Conservation (phyloP, 2,888 invertebrate species). For the Muscina levida region DNA sequence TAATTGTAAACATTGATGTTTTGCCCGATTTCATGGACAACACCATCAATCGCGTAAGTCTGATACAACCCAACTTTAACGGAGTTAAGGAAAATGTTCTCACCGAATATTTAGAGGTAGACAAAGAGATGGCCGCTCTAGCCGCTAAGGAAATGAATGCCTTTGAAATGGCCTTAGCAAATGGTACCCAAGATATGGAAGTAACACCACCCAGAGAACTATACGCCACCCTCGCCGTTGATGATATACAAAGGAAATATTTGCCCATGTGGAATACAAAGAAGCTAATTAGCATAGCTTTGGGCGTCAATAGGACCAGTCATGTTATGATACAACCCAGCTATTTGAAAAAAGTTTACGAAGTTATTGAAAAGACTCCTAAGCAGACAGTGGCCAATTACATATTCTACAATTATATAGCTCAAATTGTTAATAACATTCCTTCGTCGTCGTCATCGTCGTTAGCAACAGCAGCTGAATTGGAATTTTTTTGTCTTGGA, state of each 20-base stretch:
- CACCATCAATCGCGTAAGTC: slow-evolving; percentile 71
- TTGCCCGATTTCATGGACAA: slow-evolving; percentile 70
- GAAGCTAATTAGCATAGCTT: slow-evolving; percentile 70
- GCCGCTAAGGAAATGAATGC: slow-evolving; percentile 70
- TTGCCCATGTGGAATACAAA: slow-evolving; percentile 68
- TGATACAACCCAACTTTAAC: slow-evolving; percentile 70
- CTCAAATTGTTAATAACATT: neutral
- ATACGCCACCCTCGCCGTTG: slow-evolving; percentile 56
- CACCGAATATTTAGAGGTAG: slow-evolving; percentile 68
- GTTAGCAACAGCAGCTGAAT: neutral
- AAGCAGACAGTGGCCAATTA: slow-evolving; percentile 46
- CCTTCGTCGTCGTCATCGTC: neutral
- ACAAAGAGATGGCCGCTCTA: slow-evolving; percentile 57
- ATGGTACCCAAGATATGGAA: slow-evolving; percentile 63
- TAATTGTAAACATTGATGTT: slow-evolving; percentile 71
- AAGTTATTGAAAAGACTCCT: slow-evolving; percentile 47
- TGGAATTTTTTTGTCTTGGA: neutral
- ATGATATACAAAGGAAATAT: slow-evolving; percentile 66
- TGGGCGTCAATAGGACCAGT: slow-evolving; percentile 70
- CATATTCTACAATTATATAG: neutral
- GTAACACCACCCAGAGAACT: slow-evolving; percentile 53
- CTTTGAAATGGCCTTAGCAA: slow-evolving; percentile 70
- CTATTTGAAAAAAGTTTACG: slow-evolving; percentile 9
- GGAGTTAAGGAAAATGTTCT: slow-evolving; percentile 45
- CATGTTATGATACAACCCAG: too few relatives aligned